A percentile compares a stretch with the other conserved stretches of the same genome.
phyloP scores from a whole-genome alignment of 2,797 vertebrate species.

The Peromyscus melanophrys region DNA sequence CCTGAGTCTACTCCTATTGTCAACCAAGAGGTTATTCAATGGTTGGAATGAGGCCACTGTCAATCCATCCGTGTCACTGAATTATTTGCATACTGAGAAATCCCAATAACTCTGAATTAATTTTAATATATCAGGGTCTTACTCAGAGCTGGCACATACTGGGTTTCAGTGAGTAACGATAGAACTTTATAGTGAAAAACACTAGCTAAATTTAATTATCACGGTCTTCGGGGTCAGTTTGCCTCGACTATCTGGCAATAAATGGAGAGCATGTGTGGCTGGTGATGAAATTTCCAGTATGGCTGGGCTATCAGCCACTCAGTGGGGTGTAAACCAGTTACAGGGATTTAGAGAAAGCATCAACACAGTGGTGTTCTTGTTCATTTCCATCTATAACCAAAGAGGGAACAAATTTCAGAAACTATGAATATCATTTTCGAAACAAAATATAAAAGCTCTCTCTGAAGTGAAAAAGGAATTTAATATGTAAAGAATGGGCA shows the following conservation, averaged over 20 bases:
- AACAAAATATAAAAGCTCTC: conserved; percentile 42
- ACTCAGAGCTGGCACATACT: background rate
- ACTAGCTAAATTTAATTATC: background rate
- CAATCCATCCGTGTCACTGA: background rate
- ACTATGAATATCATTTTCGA: background rate
- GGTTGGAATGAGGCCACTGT: background rate
- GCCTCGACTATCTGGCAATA: background rate
- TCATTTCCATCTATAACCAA: background rate
- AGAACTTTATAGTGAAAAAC: conserved; percentile 25
- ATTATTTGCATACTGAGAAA: background rate
- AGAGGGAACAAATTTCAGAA: conserved; percentile 46
- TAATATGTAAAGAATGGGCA: background rate
- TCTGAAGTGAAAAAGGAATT: conserved; percentile 61
- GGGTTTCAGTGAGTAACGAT: background rate
- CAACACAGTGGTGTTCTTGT: background rate
- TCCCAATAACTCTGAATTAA: background rate
- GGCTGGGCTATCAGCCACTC: background rate
- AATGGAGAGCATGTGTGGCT: background rate
- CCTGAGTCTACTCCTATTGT: background rate
- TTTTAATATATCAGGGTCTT: background rate
- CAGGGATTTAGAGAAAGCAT: background rate
- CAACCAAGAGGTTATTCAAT: background rate
- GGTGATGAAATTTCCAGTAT: background rate
- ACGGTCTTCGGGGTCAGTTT: background rate
- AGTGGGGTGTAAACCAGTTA: background rate